phyloP scores from a whole-genome alignment of 1,140 invertebrate genomes.

The Drosophila sp. region DNA sequence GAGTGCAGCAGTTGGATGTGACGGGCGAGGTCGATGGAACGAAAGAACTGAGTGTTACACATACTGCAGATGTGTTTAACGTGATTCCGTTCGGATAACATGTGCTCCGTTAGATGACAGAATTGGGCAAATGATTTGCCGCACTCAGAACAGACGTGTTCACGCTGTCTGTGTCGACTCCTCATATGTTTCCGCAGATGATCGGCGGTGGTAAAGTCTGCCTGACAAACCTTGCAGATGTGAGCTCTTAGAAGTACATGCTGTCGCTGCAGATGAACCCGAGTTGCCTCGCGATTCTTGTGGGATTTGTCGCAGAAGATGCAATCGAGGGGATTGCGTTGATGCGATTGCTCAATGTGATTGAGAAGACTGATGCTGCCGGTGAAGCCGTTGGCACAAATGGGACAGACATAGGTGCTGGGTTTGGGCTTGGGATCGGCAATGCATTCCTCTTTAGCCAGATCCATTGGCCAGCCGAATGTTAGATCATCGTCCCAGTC shows the following conservation, averaged over 20 bases:
- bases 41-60: conserved; percentile 60
- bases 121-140: conserved; percentile 59
- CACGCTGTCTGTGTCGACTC: conserved; percentile 45
- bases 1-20: conserved; percentile 50
- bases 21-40: conserved; percentile 53
- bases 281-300: conserved; percentile 53
- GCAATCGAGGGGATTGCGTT: conserved; percentile 49
- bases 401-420: conserved; percentile 62
- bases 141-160: conserved; percentile 47
- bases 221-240: conserved; percentile 47
- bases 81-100: conserved; percentile 49
- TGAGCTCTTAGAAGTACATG: conserved; percentile 62
- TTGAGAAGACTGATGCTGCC: conserved; percentile 59
- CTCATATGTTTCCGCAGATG: conserved; percentile 59
- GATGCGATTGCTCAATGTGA: conserved; percentile 50
- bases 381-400: conserved; percentile 64
- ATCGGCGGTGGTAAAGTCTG: conserved; percentile 67
- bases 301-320: conserved; percentile 60
- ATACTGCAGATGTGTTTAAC: conserved; percentile 32
- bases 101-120: conserved; percentile 52
- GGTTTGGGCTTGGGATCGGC: conserved; percentile 57
- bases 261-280: conserved; percentile 60
- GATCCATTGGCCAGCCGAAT: conserved; percentile 65
- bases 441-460: conserved; percentile 64
- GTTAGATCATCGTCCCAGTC: conserved; percentile 70